Percentiles rank a stretch among this genome's conserved stretches.
Evolutionary conservation across 1,140 invertebrate genomes (phyloP).

Genomic region (Achroia grisella): DNA sequence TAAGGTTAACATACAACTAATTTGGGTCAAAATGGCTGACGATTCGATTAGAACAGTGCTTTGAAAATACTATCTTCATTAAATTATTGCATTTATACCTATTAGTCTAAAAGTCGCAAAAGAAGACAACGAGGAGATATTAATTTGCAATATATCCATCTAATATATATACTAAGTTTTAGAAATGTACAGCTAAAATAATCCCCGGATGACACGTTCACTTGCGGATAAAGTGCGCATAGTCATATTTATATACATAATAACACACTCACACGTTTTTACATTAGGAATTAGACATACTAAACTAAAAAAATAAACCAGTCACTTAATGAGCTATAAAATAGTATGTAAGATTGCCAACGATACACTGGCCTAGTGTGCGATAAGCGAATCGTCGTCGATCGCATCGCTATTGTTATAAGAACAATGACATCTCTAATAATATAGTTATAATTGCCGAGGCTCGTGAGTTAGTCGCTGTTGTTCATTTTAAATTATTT

Average conservation of each 20-base stretch:
- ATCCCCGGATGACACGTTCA: conserved; percentile 25
- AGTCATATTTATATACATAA: conserved; percentile 58
- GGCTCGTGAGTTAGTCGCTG: conserved; percentile 40
- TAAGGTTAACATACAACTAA: conserved; percentile 54
- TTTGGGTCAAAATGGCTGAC: conserved; percentile 65
- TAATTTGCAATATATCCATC: conserved; percentile 27
- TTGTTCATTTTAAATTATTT: conserved; percentile 46
- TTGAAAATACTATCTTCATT: conserved; percentile 46
- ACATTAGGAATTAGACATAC: conserved; percentile 63
- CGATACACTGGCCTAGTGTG: conserved; percentile 61
- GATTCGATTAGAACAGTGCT: conserved; percentile 47
- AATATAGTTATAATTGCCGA: conserved; percentile 35
- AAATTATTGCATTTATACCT: conserved; percentile 48
- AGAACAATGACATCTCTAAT: conserved; percentile 32
- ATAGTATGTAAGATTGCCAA: conserved; percentile 65
- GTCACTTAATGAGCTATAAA: conserved; percentile 67
- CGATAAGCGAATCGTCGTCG: conserved; percentile 14
- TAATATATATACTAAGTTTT: conserved; percentile 21
- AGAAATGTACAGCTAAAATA: conserved; percentile 31
- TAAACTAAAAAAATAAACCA: conserved; percentile 68
- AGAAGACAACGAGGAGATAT: conserved; percentile 47
- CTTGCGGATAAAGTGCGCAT: conserved; percentile 38
- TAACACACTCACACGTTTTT: conserved; percentile 68
- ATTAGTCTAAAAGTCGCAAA: conserved; percentile 51
- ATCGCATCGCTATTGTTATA: conserved; percentile 22